A percentile compares a stretch with the other conserved stretches of the same genome.
These are phyloP conservation scores for Echiichthys vipera DNA, from an alignment of 2,797 vertebrate genomes.

Conservation along the genomic window DNA sequence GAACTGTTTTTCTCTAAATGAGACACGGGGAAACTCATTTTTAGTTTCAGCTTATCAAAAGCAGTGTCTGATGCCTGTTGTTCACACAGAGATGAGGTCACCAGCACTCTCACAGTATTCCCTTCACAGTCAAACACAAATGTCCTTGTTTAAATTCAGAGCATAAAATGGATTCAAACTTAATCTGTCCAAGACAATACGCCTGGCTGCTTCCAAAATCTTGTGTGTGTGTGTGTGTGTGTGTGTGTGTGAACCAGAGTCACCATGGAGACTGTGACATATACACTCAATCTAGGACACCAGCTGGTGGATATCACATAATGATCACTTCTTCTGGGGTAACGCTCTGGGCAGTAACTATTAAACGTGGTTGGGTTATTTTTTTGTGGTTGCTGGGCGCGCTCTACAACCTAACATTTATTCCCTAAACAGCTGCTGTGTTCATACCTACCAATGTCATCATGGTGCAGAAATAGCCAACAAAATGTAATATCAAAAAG, in stretches of 20 bases:
- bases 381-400: slow-evolving; percentile 79
- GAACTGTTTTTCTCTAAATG: slow-evolving; percentile 87
- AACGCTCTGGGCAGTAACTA: slow-evolving; percentile 63
- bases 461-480: slow-evolving; percentile 32
- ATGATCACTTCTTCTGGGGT: slow-evolving; percentile 67
- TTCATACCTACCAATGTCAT: slow-evolving; percentile 41
- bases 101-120: slow-evolving; percentile 14
- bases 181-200: slow-evolving; percentile 63
- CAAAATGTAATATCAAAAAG: slow-evolving; percentile 21
- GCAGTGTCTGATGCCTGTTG: slow-evolving; percentile 20
- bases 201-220: slow-evolving; percentile 57
- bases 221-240: slow-evolving; percentile 13
- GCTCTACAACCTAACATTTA: slow-evolving; percentile 70
- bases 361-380: slow-evolving; percentile 72
- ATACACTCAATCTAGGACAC: slow-evolving; percentile 67
- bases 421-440: slow-evolving; percentile 53
- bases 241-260: slow-evolving; percentile 52
- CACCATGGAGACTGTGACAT: slow-evolving; percentile 69
- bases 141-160: slow-evolving; percentile 56
- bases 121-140: slow-evolving; percentile 59
- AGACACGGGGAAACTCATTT: slow-evolving; percentile 52
- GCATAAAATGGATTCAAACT: slow-evolving; percentile 48
- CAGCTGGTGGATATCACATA: slow-evolving; percentile 72
- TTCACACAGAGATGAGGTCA: slow-evolving; percentile 46
- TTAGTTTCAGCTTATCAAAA: slow-evolving; percentile 29